Conservation (phyloP, 2,888 invertebrate species). For the Hyalella azteca region DNA sequence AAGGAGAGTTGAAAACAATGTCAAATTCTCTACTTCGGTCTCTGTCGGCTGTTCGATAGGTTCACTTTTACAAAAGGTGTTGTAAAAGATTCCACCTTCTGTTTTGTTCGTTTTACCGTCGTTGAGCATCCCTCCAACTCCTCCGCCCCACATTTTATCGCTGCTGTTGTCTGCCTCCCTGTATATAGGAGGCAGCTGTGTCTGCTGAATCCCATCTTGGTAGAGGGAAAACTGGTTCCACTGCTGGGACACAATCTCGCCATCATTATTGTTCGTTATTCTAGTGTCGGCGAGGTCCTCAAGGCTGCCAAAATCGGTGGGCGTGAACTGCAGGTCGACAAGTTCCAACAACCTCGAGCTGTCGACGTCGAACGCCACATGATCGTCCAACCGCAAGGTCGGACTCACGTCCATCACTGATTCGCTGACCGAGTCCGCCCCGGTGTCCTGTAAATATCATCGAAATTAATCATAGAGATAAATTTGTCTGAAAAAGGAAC, state of each 20-base stretch:
- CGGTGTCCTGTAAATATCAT: constrained; percentile 4
- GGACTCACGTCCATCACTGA: constrained; percentile 56
- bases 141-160: constrained; percentile 57
- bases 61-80: constrained; percentile 54
- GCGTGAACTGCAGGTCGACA: constrained; percentile 50
- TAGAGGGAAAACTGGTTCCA: constrained; percentile 27
- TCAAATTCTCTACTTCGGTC: constrained; percentile 39
- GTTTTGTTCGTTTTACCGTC: constrained; percentile 22
- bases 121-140: constrained; percentile 38
- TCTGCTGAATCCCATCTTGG: constrained; percentile 31
- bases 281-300: constrained; percentile 48
- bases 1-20: constrained; percentile 51
- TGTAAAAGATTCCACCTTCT: constrained; percentile 50
- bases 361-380: constrained; percentile 46
- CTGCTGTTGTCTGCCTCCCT: constrained; percentile 50
- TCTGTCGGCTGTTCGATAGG: constrained; percentile 51
- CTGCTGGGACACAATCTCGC: constrained; percentile 6
- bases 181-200: not conserved
- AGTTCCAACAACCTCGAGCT: constrained; percentile 29
- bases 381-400: constrained; percentile 49
- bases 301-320: constrained; percentile 47
- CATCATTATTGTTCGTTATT: constrained; percentile 47
- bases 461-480: too few species aligned
- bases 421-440: not conserved
- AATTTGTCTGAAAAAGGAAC: too few species aligned